These are phyloP conservation scores for Chaitophorus viminalis DNA, from an alignment of 2,888 invertebrate genomes.

Conservation along the genomic window DNA sequence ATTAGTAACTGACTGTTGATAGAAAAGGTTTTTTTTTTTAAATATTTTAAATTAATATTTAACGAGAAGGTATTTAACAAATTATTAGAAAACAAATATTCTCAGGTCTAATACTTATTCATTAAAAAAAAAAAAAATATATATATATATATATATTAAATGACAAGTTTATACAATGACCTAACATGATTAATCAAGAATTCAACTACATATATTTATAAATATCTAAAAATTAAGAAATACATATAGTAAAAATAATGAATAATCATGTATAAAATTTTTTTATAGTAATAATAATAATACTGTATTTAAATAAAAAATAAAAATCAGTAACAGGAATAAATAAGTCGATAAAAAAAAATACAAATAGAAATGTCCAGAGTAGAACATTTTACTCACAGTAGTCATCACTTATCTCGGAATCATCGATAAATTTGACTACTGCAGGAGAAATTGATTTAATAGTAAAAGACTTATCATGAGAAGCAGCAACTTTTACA, in stretches of 20 bases:
- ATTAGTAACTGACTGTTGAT: neutral
- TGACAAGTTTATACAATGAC: neutral
- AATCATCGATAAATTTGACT: slow-evolving; percentile 56
- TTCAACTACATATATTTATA: neutral
- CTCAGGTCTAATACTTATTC: no score
- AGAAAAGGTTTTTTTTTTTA: neutral
- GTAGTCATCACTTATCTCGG: slow-evolving; percentile 50
- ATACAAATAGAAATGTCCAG: slow-evolving; percentile 17
- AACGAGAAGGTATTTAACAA: neutral
- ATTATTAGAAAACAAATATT: neutral
- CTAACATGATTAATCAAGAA: neutral
- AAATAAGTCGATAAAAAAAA: slow-evolving; percentile 42
- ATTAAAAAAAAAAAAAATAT: neutral
- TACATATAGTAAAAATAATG: neutral
- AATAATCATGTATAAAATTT: neutral
- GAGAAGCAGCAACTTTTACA: neutral
- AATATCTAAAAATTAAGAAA: neutral
- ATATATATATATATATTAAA: no score
- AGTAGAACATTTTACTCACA: slow-evolving; percentile 36
- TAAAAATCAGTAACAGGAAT: slow-evolving; percentile 52
- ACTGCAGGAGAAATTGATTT: slow-evolving; percentile 36
- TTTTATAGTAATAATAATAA: slow-evolving; percentile 28
- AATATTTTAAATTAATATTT: neutral
- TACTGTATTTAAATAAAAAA: slow-evolving; percentile 58
- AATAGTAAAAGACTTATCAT: slow-evolving; percentile 28